phyloP scores from a whole-genome alignment of 1,140 invertebrate genomes.

The Leptinotarsa defecta region DNA sequence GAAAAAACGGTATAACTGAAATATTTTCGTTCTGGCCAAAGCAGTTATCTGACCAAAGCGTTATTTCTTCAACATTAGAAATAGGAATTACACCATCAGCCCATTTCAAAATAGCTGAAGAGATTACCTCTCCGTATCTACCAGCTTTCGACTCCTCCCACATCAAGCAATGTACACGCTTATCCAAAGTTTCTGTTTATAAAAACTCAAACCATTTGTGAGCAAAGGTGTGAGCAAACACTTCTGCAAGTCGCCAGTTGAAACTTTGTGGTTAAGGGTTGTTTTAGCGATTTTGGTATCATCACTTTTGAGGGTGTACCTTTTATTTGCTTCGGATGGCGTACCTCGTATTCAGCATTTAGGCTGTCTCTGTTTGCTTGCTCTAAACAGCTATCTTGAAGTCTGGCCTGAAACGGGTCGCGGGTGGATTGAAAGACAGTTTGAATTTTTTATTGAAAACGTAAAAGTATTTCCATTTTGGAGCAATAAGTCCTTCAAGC shows the following conservation, averaged over 20 bases:
- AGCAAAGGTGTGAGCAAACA: constrained; percentile 4
- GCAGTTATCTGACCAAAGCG: not conserved
- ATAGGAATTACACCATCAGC: not conserved
- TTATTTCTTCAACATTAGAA: constrained; percentile 7
- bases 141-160: constrained; percentile 4
- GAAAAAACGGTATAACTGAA: not conserved
- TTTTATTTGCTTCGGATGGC: not conserved
- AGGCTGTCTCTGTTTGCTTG: not conserved
- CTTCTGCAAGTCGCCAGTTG: constrained; percentile 1
- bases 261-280: constrained; percentile 3
- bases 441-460: not conserved
- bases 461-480: not conserved
- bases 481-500: too few species aligned
- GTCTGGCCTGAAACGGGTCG: not conserved
- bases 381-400: not conserved
- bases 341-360: constrained; percentile 2
- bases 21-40: too few species aligned
- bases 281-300: constrained; percentile 14
- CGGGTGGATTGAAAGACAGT: not conserved
- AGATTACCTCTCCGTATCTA: constrained; percentile 6
- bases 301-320: constrained; percentile 10
- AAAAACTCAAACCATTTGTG: constrained; percentile 2
- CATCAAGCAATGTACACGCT: constrained; percentile 3
- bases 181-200: constrained; percentile 4
- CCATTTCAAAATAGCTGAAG: constrained; percentile 18